A percentile compares a stretch with the other conserved stretches of the same genome.
phyloP scores from a whole-genome alignment of 2,797 vertebrate genomes.

The Zalophus californianus region DNA sequence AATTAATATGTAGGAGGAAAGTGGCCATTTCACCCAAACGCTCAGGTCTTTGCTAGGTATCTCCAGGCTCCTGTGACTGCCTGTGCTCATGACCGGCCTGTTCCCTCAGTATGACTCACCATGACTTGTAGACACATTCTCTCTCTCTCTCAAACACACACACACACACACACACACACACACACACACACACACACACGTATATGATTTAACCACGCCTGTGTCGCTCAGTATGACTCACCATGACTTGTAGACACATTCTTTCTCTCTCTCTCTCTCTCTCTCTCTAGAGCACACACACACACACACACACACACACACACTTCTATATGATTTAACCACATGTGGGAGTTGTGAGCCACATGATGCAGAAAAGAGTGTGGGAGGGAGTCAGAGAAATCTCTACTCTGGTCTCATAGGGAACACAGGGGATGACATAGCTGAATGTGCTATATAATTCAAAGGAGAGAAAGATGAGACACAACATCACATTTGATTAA shows the following conservation, averaged over 20 bases:
- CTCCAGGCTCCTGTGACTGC: not conserved
- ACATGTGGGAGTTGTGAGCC: not conserved
- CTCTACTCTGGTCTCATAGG: not conserved
- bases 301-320: not conserved
- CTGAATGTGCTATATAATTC: constrained; percentile 18
- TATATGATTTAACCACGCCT: constrained; percentile 10
- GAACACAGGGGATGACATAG: not conserved
- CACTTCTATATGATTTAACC: constrained; percentile 13
- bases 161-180: not conserved
- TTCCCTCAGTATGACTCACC: not conserved
- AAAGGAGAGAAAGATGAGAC: constrained; percentile 54
- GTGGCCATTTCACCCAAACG: not conserved
- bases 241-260: not conserved
- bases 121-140: not conserved
- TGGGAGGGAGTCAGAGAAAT: not conserved
- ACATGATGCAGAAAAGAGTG: not conserved
- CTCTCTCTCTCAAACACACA: not conserved
- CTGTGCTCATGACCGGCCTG: not conserved
- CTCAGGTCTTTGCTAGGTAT: not conserved
- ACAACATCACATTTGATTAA: constrained; percentile 1
- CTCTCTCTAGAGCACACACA: not conserved
- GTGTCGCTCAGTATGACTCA: not conserved
- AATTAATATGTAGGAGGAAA: not conserved
- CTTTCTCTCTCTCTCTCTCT: too few species aligned
- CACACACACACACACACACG: not conserved